phyloP scores from a whole-genome alignment of 2,113 vertebrate genomes.

The Solea solea region DNA sequence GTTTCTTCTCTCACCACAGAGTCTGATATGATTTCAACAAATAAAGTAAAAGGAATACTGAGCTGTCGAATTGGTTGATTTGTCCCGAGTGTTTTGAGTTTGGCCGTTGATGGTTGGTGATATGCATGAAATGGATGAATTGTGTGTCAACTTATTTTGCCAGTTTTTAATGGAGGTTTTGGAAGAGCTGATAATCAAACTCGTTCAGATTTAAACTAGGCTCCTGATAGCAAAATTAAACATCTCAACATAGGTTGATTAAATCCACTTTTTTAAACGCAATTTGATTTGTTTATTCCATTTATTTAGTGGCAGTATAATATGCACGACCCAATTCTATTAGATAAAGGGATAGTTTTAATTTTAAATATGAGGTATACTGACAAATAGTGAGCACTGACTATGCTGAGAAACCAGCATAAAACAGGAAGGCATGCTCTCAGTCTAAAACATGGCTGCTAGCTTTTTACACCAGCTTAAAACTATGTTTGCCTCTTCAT shows the following conservation, averaged over 20 bases:
- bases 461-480: no score
- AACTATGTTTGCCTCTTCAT: no score
- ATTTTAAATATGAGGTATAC: no score
- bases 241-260: not conserved
- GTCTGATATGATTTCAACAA: constrained; percentile 55
- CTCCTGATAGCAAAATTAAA: not conserved
- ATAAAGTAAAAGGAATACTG: constrained; percentile 46
- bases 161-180: constrained; percentile 4
- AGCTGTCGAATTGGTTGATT: constrained; percentile 24
- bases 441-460: no score
- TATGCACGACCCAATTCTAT: no score
- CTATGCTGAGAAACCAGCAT: no score
- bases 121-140: constrained; percentile 10
- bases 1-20: constrained; percentile 51
- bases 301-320: not conserved
- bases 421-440: no score
- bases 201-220: not conserved
- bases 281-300: not conserved
- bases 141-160: constrained; percentile 4
- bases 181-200: not conserved
- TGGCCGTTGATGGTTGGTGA: constrained; percentile 15
- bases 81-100: constrained; percentile 28
- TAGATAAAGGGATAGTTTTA: no score
- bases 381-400: no score
- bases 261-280: not conserved